These are phyloP conservation scores for Euura saliciscinereae DNA, from an alignment of 1,140 invertebrate genomes.

Conservation along the genomic window DNA sequence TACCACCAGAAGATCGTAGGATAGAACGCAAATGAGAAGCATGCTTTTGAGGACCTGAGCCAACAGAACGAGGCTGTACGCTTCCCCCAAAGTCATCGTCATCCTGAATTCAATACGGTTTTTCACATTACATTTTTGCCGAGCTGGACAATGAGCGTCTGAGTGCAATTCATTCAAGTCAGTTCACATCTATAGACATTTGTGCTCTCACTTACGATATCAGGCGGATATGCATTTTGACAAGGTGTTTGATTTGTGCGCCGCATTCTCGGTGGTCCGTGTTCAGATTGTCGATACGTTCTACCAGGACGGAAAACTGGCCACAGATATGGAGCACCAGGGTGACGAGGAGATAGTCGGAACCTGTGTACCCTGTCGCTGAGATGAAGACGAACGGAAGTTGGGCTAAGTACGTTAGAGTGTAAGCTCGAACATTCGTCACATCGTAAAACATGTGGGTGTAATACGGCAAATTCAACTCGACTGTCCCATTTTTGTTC, in stretches of 20 bases:
- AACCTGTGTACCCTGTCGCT: constrained; percentile 15
- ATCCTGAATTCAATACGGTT: constrained; percentile 35
- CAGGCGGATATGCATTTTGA: background rate
- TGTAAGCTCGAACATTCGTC: constrained; percentile 17
- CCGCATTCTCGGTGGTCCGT: no score
- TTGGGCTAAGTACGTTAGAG: constrained; percentile 21
- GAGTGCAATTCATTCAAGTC: no score
- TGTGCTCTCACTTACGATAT: background rate
- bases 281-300: constrained; percentile 15
- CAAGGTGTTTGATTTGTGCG: background rate
- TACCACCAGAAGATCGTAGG: constrained; percentile 48
- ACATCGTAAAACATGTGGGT: constrained; percentile 24
- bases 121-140: background rate
- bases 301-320: constrained; percentile 9
- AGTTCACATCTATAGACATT: no score
- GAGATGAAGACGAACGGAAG: constrained; percentile 19
- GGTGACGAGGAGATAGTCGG: constrained; percentile 9
- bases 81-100: constrained; percentile 36
- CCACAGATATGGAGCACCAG: constrained; percentile 16
- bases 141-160: no score
- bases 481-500: constrained; percentile 18
- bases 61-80: constrained; percentile 41
- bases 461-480: constrained; percentile 26
- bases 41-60: constrained; percentile 41
- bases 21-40: constrained; percentile 42